phyloP scores from a whole-genome alignment of 2,113 vertebrate genomes.

The Chlorodrepanis virens region DNA sequence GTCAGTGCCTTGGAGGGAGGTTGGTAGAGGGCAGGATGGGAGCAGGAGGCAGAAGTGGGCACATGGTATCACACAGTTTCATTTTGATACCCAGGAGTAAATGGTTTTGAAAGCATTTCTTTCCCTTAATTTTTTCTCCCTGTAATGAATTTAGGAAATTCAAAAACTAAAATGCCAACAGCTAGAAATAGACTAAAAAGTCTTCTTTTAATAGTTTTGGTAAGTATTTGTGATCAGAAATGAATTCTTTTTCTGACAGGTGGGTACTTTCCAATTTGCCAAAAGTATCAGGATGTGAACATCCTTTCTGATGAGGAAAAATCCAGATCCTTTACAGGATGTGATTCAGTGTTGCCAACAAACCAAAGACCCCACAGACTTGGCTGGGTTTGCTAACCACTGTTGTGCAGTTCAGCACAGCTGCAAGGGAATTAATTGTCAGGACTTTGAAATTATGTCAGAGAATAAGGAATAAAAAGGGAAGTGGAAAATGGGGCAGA shows the following conservation, averaged over 20 bases:
- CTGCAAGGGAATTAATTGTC: not conserved
- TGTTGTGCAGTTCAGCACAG: not conserved
- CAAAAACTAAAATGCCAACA: not conserved
- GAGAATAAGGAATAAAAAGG: not conserved
- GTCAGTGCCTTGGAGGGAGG: not conserved
- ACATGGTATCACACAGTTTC: not conserved
- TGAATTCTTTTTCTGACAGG: not conserved
- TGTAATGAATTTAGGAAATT: not conserved
- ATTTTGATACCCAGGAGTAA: accelerated
- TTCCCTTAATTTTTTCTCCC: not conserved
- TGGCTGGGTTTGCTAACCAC: not conserved
- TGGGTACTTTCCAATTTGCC: not conserved
- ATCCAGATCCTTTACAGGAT: not conserved
- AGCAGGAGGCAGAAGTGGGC: not conserved
- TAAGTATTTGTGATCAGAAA: not conserved
- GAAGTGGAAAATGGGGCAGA: not conserved
- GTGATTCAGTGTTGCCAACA: not conserved
- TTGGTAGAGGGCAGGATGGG: not conserved
- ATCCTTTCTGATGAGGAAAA: not conserved
- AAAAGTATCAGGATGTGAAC: not conserved
- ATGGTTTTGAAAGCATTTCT: not conserved
- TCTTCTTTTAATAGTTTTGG: not conserved
- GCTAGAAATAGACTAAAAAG: not conserved
- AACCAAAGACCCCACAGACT: not conserved
- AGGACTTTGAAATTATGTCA: not conserved